A percentile compares a stretch with the other conserved stretches of the same genome.
Evolutionary conservation across 2,888 invertebrate species (phyloP).

Genomic region (Morinoia aosen): DNA sequence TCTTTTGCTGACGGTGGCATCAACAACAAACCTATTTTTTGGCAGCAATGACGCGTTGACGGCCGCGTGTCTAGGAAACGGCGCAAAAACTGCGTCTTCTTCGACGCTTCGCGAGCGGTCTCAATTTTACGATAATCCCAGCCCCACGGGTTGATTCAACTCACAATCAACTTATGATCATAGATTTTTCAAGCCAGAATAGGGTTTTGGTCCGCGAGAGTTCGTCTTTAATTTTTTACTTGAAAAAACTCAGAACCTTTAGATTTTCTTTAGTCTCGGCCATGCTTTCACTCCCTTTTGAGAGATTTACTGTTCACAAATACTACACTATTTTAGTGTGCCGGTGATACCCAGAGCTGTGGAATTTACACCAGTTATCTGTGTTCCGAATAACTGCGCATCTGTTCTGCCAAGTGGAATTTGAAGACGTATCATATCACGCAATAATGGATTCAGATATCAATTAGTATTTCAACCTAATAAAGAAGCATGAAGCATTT

Average conservation of each 20-base stretch:
- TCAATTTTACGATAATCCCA: neutral
- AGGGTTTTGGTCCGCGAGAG: neutral
- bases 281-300: neutral
- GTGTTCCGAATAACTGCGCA: no score
- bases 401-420: no score
- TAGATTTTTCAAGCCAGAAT: neutral
- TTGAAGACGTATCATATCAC: no score
- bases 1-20: constrained; percentile 47
- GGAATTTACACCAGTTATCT: no score
- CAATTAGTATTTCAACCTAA: no score
- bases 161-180: neutral
- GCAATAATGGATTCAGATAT: no score
- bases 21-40: constrained; percentile 45
- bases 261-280: neutral
- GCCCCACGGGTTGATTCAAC: neutral
- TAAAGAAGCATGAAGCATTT: no score
- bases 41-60: constrained; percentile 48
- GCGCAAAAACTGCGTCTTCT: neutral
- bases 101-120: neutral
- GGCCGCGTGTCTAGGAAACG: constrained; percentile 22
- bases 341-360: no score
- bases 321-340: no score
- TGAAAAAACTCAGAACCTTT: neutral
- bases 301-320: neutral
- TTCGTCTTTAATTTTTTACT: neutral